These are phyloP conservation scores for Aphelenchoides besseyi DNA, from an alignment of 1,140 invertebrate species.

Conservation along the genomic window DNA sequence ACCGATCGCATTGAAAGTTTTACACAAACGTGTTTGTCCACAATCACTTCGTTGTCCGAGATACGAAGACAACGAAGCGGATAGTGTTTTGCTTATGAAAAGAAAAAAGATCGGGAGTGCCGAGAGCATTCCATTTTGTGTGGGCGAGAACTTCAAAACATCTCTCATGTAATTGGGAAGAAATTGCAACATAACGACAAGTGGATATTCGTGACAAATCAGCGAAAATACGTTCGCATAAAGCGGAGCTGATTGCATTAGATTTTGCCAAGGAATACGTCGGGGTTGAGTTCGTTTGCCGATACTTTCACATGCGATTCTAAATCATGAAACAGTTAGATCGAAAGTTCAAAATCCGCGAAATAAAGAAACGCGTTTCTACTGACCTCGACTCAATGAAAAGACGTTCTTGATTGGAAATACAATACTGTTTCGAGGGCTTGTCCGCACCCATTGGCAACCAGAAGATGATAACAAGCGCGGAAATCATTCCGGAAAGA, in stretches of 20 bases:
- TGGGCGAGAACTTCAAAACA: constrained; percentile 60
- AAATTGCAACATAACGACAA: constrained; percentile 62
- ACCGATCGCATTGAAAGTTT: constrained; percentile 56
- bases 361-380: no score
- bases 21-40: constrained; percentile 56
- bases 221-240: constrained; percentile 57
- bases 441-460: constrained; percentile 60
- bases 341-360: constrained; percentile 17
- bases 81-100: constrained; percentile 56
- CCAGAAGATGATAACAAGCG: constrained; percentile 58
- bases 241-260: constrained; percentile 49
- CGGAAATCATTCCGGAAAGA: constrained; percentile 51
- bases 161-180: constrained; percentile 62
- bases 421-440: constrained; percentile 60
- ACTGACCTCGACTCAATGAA: constrained; percentile 59
- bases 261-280: constrained; percentile 46
- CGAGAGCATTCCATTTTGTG: constrained; percentile 57
- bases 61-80: constrained; percentile 56
- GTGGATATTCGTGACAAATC: constrained; percentile 59
- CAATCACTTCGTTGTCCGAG: constrained; percentile 36
- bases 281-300: constrained; percentile 56
- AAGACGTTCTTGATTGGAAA: constrained; percentile 50
- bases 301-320: constrained; percentile 61
- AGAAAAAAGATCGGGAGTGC: constrained; percentile 58
- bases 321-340: constrained; percentile 31